phyloP scores from a whole-genome alignment of 2,797 vertebrate species.

The Xenops minutus region DNA sequence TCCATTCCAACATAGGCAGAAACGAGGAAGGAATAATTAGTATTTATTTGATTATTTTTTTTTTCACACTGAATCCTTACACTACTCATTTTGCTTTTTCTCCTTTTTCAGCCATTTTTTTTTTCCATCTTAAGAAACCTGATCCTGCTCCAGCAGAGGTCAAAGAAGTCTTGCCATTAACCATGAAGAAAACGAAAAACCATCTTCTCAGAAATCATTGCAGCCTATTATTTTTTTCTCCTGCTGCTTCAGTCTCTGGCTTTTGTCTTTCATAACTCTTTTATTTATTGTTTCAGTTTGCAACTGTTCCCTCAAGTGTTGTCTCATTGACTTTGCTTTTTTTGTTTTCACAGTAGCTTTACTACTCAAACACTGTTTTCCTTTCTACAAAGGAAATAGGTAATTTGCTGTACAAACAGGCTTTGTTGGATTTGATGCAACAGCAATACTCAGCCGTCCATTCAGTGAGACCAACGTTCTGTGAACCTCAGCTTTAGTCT shows the following conservation, averaged over 20 bases:
- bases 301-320: neutral
- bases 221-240: neutral
- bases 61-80: neutral
- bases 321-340: constrained; percentile 34
- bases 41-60: neutral
- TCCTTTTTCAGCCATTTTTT: neutral
- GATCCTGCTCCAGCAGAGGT: neutral
- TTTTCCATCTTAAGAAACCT: neutral
- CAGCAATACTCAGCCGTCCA: neutral
- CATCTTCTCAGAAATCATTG: neutral
- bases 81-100: neutral
- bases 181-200: neutral
- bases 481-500: neutral
- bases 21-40: neutral
- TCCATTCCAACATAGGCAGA: neutral
- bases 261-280: constrained; percentile 6
- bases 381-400: neutral
- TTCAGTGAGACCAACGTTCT: constrained; percentile 25
- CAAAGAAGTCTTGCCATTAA: neutral
- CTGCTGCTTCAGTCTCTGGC: neutral
- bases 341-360: neutral
- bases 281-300: constrained; percentile 2
- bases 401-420: constrained; percentile 10
- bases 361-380: neutral
- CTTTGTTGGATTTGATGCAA: neutral